Evolutionary conservation across 2,797 vertebrate genomes (phyloP).

Genomic region (Microcaecilia unicolor): DNA sequence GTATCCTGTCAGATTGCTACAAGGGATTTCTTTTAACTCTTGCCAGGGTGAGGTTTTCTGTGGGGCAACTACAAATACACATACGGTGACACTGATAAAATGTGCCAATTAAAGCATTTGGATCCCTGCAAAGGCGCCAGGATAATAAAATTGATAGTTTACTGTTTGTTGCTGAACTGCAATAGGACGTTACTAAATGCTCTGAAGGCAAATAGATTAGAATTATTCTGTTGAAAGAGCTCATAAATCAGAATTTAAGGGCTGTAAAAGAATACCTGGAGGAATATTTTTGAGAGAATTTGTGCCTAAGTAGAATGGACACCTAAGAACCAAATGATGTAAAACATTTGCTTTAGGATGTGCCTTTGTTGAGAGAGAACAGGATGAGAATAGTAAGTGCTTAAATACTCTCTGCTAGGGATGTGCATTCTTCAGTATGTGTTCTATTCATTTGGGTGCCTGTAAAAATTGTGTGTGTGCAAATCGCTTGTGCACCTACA

Average conservation of each 20-base stretch:
- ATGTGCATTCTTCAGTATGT: too few relatives aligned
- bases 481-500: too few relatives aligned
- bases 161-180: slow-evolving; percentile 16
- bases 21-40: slow-evolving; percentile 6
- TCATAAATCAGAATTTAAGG: slow-evolving; percentile 32
- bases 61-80: slow-evolving; percentile 11
- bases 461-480: too few relatives aligned
- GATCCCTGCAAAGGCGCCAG: slow-evolving; percentile 7
- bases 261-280: slow-evolving; percentile 19
- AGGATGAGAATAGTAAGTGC: not conserved
- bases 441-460: too few relatives aligned
- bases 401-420: not conserved
- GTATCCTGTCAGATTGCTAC: slow-evolving; percentile 4
- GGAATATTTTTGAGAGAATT: slow-evolving; percentile 8
- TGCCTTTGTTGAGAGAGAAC: not conserved
- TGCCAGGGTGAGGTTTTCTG: slow-evolving; percentile 7
- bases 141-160: slow-evolving; percentile 24
- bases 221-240: slow-evolving; percentile 32
- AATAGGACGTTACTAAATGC: slow-evolving; percentile 27
- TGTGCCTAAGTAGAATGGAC: not conserved
- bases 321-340: not conserved
- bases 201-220: slow-evolving; percentile 28
- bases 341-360: not conserved
- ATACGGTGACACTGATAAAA: slow-evolving; percentile 8
- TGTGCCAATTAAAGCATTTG: slow-evolving; percentile 2